Percentiles rank a stretch among this genome's conserved stretches.
These are phyloP conservation scores for Liposcelis brunnea DNA, from an alignment of 2,888 invertebrate species.

Conservation along the genomic window DNA sequence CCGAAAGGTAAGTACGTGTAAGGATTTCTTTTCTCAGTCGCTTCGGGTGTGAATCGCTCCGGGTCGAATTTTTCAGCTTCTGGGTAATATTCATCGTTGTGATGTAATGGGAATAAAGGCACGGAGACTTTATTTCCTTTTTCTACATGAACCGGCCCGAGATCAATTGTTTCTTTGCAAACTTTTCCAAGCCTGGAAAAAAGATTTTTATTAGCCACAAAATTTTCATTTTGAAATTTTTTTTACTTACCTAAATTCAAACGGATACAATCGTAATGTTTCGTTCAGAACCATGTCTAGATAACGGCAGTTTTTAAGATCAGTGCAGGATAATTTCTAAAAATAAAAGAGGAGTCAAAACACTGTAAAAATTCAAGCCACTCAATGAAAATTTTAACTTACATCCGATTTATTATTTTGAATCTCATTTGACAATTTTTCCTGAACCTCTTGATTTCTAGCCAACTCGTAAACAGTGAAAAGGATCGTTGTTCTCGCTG, in stretches of 20 bases:
- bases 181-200: slow-evolving; percentile 15
- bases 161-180: slow-evolving; percentile 12
- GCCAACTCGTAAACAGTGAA: slow-evolving; percentile 14
- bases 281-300: slow-evolving; percentile 16
- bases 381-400: slow-evolving; percentile 7
- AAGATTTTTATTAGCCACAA: not conserved
- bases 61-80: slow-evolving; percentile 17
- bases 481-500: slow-evolving; percentile 12
- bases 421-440: slow-evolving; percentile 13
- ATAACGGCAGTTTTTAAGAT: slow-evolving; percentile 15
- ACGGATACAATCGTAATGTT: slow-evolving; percentile 15
- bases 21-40: slow-evolving; percentile 13
- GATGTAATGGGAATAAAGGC: slow-evolving; percentile 16
- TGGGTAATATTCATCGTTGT: slow-evolving; percentile 14
- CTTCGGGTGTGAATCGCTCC: slow-evolving; percentile 16
- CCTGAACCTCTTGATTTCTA: slow-evolving; percentile 14
- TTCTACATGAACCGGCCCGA: slow-evolving; percentile 13
- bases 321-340: slow-evolving; percentile 14
- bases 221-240: slow-evolving; percentile 3
- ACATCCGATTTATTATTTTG: slow-evolving; percentile 3
- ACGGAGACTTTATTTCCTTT: slow-evolving; percentile 14
- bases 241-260: slow-evolving; percentile 15
- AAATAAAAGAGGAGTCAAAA: slow-evolving; percentile 6
- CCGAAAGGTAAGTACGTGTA: slow-evolving; percentile 16
- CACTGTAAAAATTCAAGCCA: too few relatives aligned